Conservation (phyloP, 2,888 invertebrate species). For the Heliconius cydno region DNA sequence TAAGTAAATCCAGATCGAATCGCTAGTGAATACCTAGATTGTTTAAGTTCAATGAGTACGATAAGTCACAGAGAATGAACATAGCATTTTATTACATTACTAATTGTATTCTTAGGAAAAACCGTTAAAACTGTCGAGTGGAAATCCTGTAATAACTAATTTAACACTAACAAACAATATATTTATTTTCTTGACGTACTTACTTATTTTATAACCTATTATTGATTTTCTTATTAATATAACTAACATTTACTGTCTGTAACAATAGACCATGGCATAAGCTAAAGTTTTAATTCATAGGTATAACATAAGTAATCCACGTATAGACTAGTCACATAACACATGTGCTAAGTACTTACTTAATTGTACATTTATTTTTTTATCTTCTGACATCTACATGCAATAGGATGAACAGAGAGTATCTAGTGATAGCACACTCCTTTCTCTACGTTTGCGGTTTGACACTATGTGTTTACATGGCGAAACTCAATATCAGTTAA, state of each 20-base stretch:
- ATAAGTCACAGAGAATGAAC: neutral
- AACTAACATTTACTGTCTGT: neutral
- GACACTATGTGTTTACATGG: neutral
- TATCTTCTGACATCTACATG: neutral
- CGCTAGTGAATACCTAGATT: constrained; percentile 2
- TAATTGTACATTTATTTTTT: neutral
- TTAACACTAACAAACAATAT: constrained; percentile 7
- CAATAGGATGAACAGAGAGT: neutral
- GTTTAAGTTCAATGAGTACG: constrained; percentile 6
- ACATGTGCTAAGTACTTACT: neutral
- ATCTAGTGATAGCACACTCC: neutral
- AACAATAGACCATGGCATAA: constrained; percentile 10
- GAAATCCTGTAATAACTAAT: constrained; percentile 20
- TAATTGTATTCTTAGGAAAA: constrained; percentile 21
- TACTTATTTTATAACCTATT: constrained; percentile 11
- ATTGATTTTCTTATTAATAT: neutral
- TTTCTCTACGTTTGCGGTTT: neutral
- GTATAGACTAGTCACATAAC: neutral
- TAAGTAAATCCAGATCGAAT: neutral
- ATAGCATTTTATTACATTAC: constrained; percentile 5
- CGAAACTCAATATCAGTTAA: neutral
- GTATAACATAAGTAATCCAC: neutral
- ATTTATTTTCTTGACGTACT: constrained; percentile 11
- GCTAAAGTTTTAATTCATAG: neutral
- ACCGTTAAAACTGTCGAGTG: constrained; percentile 3